These are phyloP conservation scores for Sander lucioperca DNA, from an alignment of 2,113 vertebrate genomes.

Conservation along the genomic window DNA sequence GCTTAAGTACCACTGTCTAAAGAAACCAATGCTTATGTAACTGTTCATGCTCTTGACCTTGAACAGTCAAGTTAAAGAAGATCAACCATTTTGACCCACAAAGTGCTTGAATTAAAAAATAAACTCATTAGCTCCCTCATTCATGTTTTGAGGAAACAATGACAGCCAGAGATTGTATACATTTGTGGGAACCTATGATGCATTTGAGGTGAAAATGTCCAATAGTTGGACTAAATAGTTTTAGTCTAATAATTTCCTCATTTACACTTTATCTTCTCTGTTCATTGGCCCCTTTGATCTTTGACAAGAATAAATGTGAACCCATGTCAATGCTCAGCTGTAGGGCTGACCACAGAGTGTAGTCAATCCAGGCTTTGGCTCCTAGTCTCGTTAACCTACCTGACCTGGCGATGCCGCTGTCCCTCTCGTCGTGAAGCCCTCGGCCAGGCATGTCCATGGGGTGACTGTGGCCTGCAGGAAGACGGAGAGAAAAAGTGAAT, in stretches of 20 bases:
- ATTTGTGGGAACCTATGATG: not conserved
- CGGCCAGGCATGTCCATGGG: constrained; percentile 99
- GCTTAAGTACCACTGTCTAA: constrained; percentile 7
- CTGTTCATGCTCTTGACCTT: constrained; percentile 4
- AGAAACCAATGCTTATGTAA: constrained; percentile 23
- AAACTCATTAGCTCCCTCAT: not conserved
- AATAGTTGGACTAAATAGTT: too few relatives aligned
- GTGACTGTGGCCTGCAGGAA: constrained; percentile 93
- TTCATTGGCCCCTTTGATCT: constrained; percentile 5
- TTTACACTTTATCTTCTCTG: not conserved
- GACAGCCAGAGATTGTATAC: not conserved
- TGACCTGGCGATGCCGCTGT: constrained; percentile 98
- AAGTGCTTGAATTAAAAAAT: constrained; percentile 1
- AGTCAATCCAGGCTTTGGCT: constrained; percentile 63
- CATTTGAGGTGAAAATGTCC: not conserved
- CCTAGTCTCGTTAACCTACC: constrained; percentile 85
- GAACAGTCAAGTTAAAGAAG: constrained; percentile 8
- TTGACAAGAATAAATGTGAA: constrained; percentile 28
- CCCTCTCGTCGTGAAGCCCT: constrained; percentile 92
- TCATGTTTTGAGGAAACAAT: not conserved
- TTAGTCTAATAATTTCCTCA: not conserved
- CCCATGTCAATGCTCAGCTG: constrained; percentile 18
- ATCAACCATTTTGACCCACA: constrained; percentile 8
- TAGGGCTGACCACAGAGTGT: not conserved
- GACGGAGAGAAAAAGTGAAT: not conserved